Base-by-base conservation (phyloP, 2,797 vertebrate genomes). In the Cygnus olor region DNA sequence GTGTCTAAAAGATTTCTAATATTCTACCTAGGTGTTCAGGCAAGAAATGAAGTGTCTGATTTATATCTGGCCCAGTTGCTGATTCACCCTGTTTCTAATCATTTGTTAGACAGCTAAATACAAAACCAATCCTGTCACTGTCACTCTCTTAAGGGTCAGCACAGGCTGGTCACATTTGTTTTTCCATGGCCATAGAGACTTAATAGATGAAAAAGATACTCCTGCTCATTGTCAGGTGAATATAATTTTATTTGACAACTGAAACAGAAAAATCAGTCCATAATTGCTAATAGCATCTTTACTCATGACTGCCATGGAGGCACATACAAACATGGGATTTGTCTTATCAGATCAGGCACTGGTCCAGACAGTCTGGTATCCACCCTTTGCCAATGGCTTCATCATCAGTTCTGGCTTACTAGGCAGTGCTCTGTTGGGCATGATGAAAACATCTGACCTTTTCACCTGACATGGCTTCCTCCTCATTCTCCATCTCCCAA, bases 361-460 rank as follows among this genome's bases (percentile, higher is more conserved):
- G 25, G 21, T 90, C 94, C 95, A 94, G 72, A 27, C 91, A 95
- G 86, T 89, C 88, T 95, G 88, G 68, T 82, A 42, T 65, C 80
- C 69, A 30, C 53, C 27, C 81, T 78, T 85, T 94, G 95, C 95
- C 95, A 96, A 88, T 9, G 9, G 83, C 80, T 94, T 95, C 80
- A 58, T 47, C 84, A 65, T 87, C 90, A 83, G 14, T 34, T n/a
- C 72, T 89, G 91, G 91, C 91, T 93, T 58, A 71, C 57, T 10
- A 85, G 78, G 10, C 11, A 87, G 80, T 57, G 61, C 53, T 94
- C 49, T 74, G 71, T 30, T 94, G 38, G 74, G 85, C 80, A 66
- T 82, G 61, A 88, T 11, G 16, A 82, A 85, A 96, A 92, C 93
- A 90, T 93, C 88, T 80, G 93, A 96, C 81, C 92, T 95, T 95